A percentile compares a stretch with the other conserved stretches of the same genome.
These are phyloP conservation scores for Andrena camellia DNA, from an alignment of 2,888 invertebrate genomes.

Conservation along the genomic window DNA sequence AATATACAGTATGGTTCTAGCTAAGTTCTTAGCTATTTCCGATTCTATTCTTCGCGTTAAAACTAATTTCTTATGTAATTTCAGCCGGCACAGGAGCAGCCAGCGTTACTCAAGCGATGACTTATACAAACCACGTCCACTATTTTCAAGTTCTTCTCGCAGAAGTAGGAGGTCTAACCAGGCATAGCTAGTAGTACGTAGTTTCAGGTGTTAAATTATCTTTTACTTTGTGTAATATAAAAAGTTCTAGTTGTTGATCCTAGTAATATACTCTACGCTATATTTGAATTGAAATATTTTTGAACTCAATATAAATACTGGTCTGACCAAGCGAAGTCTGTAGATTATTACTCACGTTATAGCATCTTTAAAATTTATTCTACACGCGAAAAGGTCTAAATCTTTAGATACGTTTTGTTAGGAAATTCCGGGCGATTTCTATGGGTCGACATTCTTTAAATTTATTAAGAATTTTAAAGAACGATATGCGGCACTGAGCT, in stretches of 20 bases:
- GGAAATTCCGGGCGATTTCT: conserved; percentile 12
- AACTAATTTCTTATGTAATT: conserved; percentile 62
- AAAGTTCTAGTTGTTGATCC: conserved; percentile 48
- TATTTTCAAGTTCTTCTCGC: conserved; percentile 86
- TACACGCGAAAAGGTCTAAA: conserved; percentile 8
- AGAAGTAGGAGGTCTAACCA: conserved; percentile 85
- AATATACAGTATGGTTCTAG: too few relatives aligned
- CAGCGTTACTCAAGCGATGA: conserved; percentile 90
- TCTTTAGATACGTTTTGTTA: conserved; percentile 17
- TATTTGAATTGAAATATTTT: conserved; percentile 54
- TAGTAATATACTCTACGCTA: conserved; percentile 38
- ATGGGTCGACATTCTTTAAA: conserved; percentile 19
- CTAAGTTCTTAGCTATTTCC: too few relatives aligned
- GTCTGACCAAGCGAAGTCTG: conserved; percentile 40
- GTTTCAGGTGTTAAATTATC: conserved; percentile 69
- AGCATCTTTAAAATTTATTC: conserved; percentile 31
- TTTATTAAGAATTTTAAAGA: conserved; percentile 16
- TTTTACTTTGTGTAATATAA: conserved; percentile 49
- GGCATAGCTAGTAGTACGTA: conserved; percentile 79
- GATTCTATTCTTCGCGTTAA: conserved; percentile 14
- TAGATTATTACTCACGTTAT: conserved; percentile 28
- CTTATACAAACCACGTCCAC: conserved; percentile 90
- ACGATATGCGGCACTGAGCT: conserved; percentile 23
- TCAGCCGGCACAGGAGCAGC: conserved; percentile 81
- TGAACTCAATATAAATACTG: conserved; percentile 39